Evolutionary conservation across 2,797 vertebrate species (phyloP), one percentile per base, ranked within the genome.

Genomic region (Gallinago nigripennis): DNA sequence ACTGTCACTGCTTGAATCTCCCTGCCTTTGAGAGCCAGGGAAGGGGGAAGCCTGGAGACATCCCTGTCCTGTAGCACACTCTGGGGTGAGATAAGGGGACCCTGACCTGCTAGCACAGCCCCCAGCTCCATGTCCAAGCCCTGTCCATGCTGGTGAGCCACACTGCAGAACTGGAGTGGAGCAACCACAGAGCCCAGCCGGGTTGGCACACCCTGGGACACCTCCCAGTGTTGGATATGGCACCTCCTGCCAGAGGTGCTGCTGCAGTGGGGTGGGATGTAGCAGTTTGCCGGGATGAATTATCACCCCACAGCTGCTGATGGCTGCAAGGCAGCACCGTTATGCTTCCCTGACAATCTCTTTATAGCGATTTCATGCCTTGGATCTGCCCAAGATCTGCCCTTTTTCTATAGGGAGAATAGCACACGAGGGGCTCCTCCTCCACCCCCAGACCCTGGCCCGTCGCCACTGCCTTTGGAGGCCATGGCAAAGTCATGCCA

Each of bases 401-500:
- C 70, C 84, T 90, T 94, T 93, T 80, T 77, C 90, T 92, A 13
- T 43, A 71, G 54, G 90, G 33, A 90, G 71, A 89, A 85, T 35
- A 80, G 88, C 86, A 93, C 3, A 16, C 3, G 5, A 93, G 71
- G 84, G 82, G 86, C 81, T 95, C 87, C 94, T 94, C 88, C 76
- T 92, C 80, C 50, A 41, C 81, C 61, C 33, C 0, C 76, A 85
- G 73, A 61, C 66, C 60, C 79, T 97, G 96, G 95, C 93, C 68
- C 0, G 1, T 71, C 0, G 90, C 96, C 91, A 88, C 88, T 0
- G 13, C 33, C 80, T 94, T 94, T 0, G 3, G 89, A 92, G 83
- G 89, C 88, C 2, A 0, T 84, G 92, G 90, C 92, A 96, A 88
- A 96, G 95, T 95, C 95, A 83, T 85, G 86, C 83, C 93, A 95